Evolutionary conservation across 2,797 vertebrate genomes (phyloP).

Genomic region (Lepus oiostolus): DNA sequence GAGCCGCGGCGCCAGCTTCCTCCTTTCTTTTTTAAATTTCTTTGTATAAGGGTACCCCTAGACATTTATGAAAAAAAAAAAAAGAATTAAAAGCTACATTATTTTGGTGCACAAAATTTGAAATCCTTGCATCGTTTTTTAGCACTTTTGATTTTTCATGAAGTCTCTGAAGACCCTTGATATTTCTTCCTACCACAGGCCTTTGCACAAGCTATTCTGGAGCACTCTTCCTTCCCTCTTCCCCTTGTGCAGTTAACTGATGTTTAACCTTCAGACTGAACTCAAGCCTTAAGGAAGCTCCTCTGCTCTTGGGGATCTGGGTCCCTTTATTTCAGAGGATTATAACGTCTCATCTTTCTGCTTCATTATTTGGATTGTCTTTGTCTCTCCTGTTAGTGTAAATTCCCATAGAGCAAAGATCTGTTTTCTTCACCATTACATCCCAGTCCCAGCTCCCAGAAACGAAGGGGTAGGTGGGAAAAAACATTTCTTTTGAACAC

Average conservation of each 20-base stretch:
- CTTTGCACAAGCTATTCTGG: background rate
- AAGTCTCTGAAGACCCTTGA: too few relatives aligned
- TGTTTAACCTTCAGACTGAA: background rate
- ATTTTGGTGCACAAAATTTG: too few relatives aligned
- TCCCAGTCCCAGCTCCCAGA: background rate
- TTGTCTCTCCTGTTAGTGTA: background rate
- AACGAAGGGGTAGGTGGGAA: conserved; percentile 5
- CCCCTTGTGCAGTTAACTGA: background rate
- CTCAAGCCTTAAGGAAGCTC: background rate
- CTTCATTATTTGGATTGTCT: background rate
- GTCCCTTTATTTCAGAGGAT: conserved; percentile 15
- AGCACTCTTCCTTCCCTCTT: background rate
- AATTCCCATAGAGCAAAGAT: background rate
- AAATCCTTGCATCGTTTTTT: too few relatives aligned
- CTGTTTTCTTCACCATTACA: background rate
- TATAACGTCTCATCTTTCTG: background rate
- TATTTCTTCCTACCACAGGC: background rate
- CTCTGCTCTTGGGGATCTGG: background rate
- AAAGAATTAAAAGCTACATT: too few relatives aligned
- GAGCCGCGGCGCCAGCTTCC: too few relatives aligned
- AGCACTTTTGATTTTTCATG: too few relatives aligned
- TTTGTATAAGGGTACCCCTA: background rate
- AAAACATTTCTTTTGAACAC: background rate
- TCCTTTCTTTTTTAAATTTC: background rate
- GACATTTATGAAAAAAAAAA: too few relatives aligned